Percentiles rank a stretch among this genome's conserved stretches.
Conservation (phyloP, 2,888 invertebrate species). For the Amphipyra berbera region DNA sequence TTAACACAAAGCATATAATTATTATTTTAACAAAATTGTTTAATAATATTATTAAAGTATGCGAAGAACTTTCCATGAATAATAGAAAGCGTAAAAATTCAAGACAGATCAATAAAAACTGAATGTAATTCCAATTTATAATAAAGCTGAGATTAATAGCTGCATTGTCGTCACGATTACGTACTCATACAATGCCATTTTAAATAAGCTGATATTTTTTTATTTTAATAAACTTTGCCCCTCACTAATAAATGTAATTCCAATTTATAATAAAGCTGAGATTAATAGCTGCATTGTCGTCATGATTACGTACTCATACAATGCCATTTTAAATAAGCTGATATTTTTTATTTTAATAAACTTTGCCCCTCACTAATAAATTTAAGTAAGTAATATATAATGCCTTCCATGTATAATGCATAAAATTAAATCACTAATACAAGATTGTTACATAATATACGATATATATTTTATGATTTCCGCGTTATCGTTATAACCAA, state of each 20-base stretch:
- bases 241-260: constrained; percentile 32
- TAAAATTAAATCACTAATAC: constrained; percentile 23
- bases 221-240: too few species aligned
- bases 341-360: too few species aligned
- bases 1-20: too few species aligned
- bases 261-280: constrained; percentile 40
- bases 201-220: constrained; percentile 21
- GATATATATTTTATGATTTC: constrained; percentile 46
- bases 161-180: constrained; percentile 46
- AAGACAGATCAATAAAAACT: constrained; percentile 45
- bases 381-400: too few species aligned
- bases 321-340: constrained; percentile 28
- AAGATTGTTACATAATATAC: constrained; percentile 46
- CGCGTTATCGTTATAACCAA: constrained; percentile 41
- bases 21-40: too few species aligned
- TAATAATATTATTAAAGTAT: background rate
- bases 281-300: constrained; percentile 50
- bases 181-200: constrained; percentile 28
- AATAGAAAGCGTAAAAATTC: constrained; percentile 52
- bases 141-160: constrained; percentile 47
- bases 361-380: too few species aligned
- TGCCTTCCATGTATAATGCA: constrained; percentile 38
- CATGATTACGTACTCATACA: constrained; percentile 37
- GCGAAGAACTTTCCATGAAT: constrained; percentile 7
- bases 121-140: constrained; percentile 34